A percentile compares a stretch with the other conserved stretches of the same genome.
phyloP scores from a whole-genome alignment of 2,888 invertebrate genomes.

The Iphiclides podalirius region DNA sequence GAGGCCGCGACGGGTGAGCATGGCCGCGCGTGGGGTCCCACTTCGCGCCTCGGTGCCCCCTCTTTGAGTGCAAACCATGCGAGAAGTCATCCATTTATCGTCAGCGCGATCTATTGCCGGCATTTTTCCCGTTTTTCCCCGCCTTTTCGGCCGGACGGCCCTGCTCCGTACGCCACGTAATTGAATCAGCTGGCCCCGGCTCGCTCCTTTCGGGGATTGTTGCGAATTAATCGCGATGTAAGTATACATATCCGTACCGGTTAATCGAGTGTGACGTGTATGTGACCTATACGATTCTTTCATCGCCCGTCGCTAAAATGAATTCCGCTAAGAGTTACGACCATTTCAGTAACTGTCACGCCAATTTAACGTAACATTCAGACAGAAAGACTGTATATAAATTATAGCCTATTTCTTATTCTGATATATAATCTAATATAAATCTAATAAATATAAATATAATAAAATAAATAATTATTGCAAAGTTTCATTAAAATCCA shows the following conservation, averaged over 20 bases:
- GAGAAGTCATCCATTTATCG: slow-evolving; percentile 77
- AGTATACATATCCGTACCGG: slow-evolving; percentile 32
- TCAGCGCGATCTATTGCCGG: slow-evolving; percentile 70
- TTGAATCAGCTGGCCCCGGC: slow-evolving; percentile 64
- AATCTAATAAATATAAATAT: no score
- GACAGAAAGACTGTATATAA: no score
- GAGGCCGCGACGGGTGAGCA: slow-evolving; percentile 38
- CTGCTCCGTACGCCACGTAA: slow-evolving; percentile 66
- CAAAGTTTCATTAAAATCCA: no score
- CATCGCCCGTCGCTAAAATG: no score
- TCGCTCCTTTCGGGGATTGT: slow-evolving; percentile 45
- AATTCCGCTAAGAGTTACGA: no score
- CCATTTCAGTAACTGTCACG: no score
- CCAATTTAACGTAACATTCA: no score
- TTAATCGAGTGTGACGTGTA: slow-evolving; percentile 3
- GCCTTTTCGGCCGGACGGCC: slow-evolving; percentile 62
- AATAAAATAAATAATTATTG: no score
- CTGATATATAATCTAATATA: no score
- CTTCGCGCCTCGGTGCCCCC: slow-evolving; percentile 59
- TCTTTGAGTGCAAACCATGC: slow-evolving; percentile 76
- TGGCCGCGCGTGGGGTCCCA: no score
- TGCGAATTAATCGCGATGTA: slow-evolving; percentile 68
- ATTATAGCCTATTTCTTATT: no score
- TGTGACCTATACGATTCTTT: no score
- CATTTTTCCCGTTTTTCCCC: slow-evolving; percentile 78